phyloP scores from a whole-genome alignment of 2,797 vertebrate species.

The Malurus leucopterus region DNA sequence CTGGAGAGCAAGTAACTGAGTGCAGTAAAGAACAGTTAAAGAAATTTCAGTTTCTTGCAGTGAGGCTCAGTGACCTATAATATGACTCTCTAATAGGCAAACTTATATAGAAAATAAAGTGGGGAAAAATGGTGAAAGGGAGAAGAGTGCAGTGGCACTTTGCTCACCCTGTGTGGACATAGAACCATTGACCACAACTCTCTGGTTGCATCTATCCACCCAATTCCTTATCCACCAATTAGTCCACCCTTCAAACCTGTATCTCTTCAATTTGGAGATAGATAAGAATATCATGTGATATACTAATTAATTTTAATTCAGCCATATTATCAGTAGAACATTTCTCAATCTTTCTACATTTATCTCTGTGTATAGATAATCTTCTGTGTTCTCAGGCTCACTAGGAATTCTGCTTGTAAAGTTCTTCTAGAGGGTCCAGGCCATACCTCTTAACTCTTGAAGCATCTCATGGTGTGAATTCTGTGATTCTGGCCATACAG shows the following conservation, averaged over 20 bases:
- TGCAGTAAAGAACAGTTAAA: background rate
- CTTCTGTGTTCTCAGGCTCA: background rate
- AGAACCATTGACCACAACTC: background rate
- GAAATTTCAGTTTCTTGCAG: background rate
- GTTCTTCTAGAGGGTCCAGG: background rate
- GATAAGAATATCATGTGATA: background rate
- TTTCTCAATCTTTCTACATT: background rate
- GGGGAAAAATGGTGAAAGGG: background rate
- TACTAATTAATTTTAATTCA: slow-evolving; percentile 30
- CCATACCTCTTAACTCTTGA: background rate
- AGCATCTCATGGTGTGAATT: background rate
- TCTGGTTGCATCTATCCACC: background rate
- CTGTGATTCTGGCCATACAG: background rate
- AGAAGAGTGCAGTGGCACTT: background rate
- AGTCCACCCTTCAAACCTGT: background rate
- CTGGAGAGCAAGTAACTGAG: background rate
- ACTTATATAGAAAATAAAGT: background rate
- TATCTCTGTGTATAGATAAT: background rate
- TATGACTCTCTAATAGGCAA: background rate
- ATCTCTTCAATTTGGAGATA: background rate
- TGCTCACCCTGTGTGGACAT: background rate
- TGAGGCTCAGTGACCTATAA: background rate
- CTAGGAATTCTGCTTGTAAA: background rate
- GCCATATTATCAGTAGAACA: background rate
- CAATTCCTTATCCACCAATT: background rate